Percentiles rank a stretch among this genome's conserved stretches.
phyloP scores from a whole-genome alignment of 2,113 vertebrate species.

The Hassar affinis region DNA sequence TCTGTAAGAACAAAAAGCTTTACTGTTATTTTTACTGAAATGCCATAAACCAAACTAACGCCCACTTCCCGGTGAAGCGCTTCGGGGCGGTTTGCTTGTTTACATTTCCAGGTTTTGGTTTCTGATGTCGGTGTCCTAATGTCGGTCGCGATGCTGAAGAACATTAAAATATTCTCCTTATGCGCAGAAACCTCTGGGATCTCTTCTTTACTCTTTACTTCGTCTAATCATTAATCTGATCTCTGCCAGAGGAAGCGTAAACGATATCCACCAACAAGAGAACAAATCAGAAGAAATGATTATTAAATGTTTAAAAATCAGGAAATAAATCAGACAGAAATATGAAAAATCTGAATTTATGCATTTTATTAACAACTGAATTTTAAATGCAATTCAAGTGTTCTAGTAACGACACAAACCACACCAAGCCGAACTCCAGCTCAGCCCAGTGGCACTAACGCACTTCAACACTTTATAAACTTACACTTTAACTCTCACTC shows the following conservation, averaged over 20 bases:
- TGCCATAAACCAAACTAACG: neutral
- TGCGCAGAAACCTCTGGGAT: constrained; percentile 17
- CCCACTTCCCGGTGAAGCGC: neutral
- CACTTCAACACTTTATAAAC: no score
- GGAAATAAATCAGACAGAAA: neutral
- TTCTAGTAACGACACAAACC: neutral
- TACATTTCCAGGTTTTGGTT: constrained; percentile 38
- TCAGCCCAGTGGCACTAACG: no score
- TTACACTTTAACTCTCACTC: no score
- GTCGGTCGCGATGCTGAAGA: constrained; percentile 31
- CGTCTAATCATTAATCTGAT: neutral
- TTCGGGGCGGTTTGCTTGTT: constrained; percentile 28
- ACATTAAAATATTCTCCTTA: constrained; percentile 41
- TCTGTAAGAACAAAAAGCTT: constrained; percentile 33
- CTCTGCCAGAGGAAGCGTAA: neutral
- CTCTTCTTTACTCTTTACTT: no score
- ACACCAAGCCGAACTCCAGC: neutral
- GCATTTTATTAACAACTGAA: neutral
- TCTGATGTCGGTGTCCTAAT: constrained; percentile 12
- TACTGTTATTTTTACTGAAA: constrained; percentile 26
- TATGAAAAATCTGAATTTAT: neutral
- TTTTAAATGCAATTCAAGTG: neutral
- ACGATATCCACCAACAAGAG: no score
- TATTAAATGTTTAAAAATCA: neutral
- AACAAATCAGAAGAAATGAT: neutral